A percentile compares a stretch with the other conserved stretches of the same genome.
phyloP scores from a whole-genome alignment of 2,113 vertebrate species.

The Microcebus murinus region DNA sequence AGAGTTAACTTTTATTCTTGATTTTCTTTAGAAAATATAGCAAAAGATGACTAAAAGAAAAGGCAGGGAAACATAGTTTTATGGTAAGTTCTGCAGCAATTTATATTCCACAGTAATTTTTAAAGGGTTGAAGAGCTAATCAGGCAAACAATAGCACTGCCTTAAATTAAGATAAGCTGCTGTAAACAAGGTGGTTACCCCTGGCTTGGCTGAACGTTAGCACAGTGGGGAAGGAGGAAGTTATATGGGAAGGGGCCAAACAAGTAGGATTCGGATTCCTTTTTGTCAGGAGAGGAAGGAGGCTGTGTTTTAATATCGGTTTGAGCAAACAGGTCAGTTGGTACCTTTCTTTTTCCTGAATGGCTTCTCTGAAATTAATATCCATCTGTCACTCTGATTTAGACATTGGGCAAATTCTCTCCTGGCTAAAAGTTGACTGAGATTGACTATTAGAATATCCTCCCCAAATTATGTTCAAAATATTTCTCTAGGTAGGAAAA shows the following conservation, averaged over 20 bases:
- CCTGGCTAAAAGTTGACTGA: neutral
- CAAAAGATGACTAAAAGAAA: neutral
- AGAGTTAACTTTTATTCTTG: neutral
- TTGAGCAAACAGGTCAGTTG: neutral
- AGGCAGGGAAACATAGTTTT: neutral
- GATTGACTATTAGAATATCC: neutral
- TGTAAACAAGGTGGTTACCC: neutral
- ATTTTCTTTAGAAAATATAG: conserved; percentile 13
- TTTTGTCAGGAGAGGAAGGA: neutral
- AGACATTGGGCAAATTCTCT: neutral
- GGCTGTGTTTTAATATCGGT: neutral
- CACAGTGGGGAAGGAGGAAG: rapidly evolving
- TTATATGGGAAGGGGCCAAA: neutral
- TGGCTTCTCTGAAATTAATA: neutral
- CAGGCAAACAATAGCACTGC: neutral
- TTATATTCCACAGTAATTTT: neutral
- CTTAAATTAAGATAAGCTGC: neutral
- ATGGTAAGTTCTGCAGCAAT: neutral
- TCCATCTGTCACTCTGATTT: neutral
- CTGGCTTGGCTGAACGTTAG: neutral
- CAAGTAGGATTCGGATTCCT: neutral
- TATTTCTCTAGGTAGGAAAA: conserved; percentile 52
- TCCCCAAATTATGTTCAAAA: neutral
- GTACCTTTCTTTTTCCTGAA: neutral
- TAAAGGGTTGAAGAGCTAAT: neutral